Evolutionary conservation across 2,113 vertebrate species (phyloP).

Genomic region (Australoheros scitulus): DNA sequence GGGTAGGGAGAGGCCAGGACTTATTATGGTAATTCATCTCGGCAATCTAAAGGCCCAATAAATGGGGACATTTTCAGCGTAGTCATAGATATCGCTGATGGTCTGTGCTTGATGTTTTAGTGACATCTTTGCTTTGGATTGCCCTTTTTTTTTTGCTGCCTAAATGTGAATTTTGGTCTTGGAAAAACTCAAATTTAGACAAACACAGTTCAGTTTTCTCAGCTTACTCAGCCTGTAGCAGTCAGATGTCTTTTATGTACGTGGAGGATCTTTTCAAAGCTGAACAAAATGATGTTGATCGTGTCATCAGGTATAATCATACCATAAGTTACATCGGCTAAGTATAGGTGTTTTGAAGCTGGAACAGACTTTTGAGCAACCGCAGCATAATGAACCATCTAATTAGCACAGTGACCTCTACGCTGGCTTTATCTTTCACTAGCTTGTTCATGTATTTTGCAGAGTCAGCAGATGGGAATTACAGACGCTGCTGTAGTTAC

Average conservation of each 20-base stretch:
- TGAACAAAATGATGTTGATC: not conserved
- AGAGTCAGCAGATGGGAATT: not conserved
- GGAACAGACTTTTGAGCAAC: not conserved
- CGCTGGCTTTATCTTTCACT: too few species aligned
- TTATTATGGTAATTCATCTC: conserved; percentile 53
- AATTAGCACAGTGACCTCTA: too few species aligned
- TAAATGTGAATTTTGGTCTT: not conserved
- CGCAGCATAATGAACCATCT: not conserved
- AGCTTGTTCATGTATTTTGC: not conserved
- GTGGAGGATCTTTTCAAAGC: not conserved
- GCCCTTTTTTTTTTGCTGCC: not conserved
- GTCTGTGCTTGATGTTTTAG: not conserved
- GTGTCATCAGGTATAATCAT: not conserved
- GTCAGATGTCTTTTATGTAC: not conserved
- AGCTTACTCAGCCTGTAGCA: not conserved
- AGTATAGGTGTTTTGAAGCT: too few species aligned
- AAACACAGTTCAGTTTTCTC: not conserved
- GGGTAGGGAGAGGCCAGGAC: conserved; percentile 15
- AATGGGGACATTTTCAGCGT: conserved; percentile 21
- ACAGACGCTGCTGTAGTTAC: not conserved
- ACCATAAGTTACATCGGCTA: too few species aligned
- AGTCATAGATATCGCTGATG: conserved; percentile 13
- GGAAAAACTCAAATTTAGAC: not conserved
- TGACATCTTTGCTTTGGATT: not conserved
- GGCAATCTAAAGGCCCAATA: conserved; percentile 9